phyloP scores from a whole-genome alignment of 2,113 vertebrate genomes.

The Ctenodactylus gundi region DNA sequence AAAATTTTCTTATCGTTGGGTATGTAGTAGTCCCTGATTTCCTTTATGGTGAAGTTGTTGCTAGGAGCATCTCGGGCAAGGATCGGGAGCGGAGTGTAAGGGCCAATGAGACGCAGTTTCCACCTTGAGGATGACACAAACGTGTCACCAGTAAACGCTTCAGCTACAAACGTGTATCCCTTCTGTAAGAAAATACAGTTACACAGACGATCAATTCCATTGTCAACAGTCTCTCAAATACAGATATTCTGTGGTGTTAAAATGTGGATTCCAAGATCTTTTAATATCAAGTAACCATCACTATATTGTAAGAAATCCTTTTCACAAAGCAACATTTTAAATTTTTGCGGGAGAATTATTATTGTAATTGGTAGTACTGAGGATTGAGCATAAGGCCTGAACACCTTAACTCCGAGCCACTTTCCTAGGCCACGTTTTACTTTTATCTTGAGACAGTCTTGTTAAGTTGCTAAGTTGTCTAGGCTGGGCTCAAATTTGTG shows the following conservation, averaged over 20 bases:
- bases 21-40: constrained; percentile 91
- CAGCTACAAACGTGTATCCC: constrained; percentile 94
- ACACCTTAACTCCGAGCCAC: no score
- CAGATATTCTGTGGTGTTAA: neutral
- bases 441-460: no score
- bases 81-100: constrained; percentile 84
- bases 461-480: no score
- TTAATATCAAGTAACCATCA: neutral
- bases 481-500: no score
- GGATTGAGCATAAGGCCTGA: no score
- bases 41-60: constrained; percentile 85
- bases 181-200: constrained; percentile 80
- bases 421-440: no score
- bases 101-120: constrained; percentile 89
- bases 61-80: constrained; percentile 80
- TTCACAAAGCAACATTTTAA: neutral
- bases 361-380: no score
- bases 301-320: neutral
- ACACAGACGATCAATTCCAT: neutral
- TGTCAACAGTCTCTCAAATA: neutral
- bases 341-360: neutral
- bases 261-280: neutral
- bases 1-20: constrained; percentile 89
- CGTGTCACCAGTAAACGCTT: constrained; percentile 82
- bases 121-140: constrained; percentile 82